Evolutionary conservation across 2,797 vertebrate species (phyloP).

Genomic region (Macrochelys suwanniensis): DNA sequence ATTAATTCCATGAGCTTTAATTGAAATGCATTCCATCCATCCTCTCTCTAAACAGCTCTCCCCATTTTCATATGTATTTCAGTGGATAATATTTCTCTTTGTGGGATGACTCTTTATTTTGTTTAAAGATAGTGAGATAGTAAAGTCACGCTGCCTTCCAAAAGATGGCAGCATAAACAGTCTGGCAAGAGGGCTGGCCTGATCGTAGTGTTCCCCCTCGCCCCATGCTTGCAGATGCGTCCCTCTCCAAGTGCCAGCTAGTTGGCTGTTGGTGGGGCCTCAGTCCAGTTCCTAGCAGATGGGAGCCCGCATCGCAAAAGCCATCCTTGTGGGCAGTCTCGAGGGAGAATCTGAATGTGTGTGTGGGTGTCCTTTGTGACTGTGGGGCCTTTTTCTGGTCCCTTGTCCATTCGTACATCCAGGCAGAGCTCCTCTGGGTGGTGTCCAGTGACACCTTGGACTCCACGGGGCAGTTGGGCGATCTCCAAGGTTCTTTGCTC

Average conservation of each 20-base stretch:
- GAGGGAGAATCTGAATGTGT: background rate
- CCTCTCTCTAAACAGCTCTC: too few species aligned
- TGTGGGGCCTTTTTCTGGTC: background rate
- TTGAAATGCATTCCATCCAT: background rate
- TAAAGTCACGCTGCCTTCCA: background rate
- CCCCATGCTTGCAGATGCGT: background rate
- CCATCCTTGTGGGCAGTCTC: too few species aligned
- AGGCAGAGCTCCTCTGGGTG: background rate
- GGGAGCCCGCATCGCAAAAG: background rate
- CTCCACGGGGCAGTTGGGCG: background rate
- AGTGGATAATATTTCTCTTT: background rate
- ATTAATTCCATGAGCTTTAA: background rate
- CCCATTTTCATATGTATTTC: background rate
- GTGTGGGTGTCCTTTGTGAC: background rate
- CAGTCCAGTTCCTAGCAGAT: background rate
- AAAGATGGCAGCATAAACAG: background rate
- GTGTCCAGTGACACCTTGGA: background rate
- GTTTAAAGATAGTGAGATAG: background rate
- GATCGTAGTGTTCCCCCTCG: background rate
- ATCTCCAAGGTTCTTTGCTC: background rate
- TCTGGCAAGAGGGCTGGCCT: background rate
- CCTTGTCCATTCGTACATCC: background rate
- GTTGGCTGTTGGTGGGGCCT: too few species aligned
- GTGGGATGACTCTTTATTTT: background rate
- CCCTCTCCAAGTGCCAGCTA: too few species aligned